Conservation (phyloP, 2,888 invertebrate species). For the Cistogaster globosa region DNA sequence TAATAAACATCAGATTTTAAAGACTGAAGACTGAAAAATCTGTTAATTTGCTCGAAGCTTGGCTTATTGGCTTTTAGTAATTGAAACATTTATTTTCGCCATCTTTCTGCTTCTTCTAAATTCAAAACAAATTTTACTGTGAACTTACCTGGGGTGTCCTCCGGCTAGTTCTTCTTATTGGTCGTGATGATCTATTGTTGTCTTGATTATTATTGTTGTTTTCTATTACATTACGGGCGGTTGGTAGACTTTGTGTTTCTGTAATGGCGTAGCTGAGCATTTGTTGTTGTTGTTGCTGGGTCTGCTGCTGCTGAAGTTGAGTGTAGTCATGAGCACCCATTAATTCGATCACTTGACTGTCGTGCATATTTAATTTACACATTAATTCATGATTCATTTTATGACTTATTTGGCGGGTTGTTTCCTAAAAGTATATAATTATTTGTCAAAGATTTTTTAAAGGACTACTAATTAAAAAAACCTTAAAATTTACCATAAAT, state of each 20-base stretch:
- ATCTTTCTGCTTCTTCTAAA: too few relatives aligned
- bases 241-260: conserved; percentile 71
- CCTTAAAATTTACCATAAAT: too few relatives aligned
- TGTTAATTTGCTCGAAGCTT: too few relatives aligned
- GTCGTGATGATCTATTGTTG: conserved; percentile 78
- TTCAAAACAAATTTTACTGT: background rate
- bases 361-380: conserved; percentile 75
- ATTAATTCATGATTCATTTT: conserved; percentile 71
- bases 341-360: conserved; percentile 77
- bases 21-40: too few relatives aligned
- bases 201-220: conserved; percentile 70
- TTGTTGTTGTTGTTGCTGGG: conserved; percentile 73
- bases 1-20: too few relatives aligned
- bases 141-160: conserved; percentile 79
- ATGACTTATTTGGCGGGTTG: conserved; percentile 50
- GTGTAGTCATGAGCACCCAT: conserved; percentile 78
- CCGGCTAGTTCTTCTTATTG: conserved; percentile 79
- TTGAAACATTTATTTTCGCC: too few relatives aligned
- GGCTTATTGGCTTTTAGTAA: too few relatives aligned
- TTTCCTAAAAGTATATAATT: conserved; percentile 47
- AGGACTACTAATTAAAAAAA: background rate
- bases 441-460: background rate
- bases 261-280: conserved; percentile 71
- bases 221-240: conserved; percentile 77
- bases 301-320: conserved; percentile 76